phyloP scores from a whole-genome alignment of 2,113 vertebrate species.

The Protomyctophum bolini region DNA sequence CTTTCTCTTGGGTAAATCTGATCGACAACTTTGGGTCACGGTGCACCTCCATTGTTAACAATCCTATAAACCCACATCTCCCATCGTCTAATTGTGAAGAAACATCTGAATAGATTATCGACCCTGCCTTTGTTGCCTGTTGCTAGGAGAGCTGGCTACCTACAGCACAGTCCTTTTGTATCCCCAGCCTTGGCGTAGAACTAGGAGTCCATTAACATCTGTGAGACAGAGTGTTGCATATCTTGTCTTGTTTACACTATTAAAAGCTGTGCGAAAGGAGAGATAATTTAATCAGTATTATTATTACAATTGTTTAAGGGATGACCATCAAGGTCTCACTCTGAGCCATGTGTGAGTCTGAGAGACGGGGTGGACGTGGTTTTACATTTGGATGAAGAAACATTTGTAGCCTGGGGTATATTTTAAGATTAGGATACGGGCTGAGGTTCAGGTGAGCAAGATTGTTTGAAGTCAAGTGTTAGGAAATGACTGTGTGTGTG shows the following conservation, averaged over 20 bases:
- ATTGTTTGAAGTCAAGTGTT: slow-evolving; percentile 42
- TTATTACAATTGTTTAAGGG: slow-evolving; percentile 5
- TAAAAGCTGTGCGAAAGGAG: slow-evolving; percentile 41
- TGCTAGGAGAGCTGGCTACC: slow-evolving; percentile 57
- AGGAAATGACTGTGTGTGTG: slow-evolving; percentile 28
- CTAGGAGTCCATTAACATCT: slow-evolving; percentile 14
- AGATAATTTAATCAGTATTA: slow-evolving; percentile 1
- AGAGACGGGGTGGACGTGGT: slow-evolving; percentile 13
- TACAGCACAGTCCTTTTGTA: slow-evolving; percentile 13
- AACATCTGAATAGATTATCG: slow-evolving; percentile 33
- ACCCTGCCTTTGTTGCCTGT: slow-evolving; percentile 50
- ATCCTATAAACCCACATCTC: slow-evolving; percentile 27
- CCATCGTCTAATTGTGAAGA: slow-evolving; percentile 56
- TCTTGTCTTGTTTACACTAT: slow-evolving; percentile 36
- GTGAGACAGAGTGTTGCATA: slow-evolving; percentile 11
- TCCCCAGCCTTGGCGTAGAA: slow-evolving; percentile 32
- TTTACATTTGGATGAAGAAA: slow-evolving; percentile 11
- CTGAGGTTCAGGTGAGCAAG: slow-evolving; percentile 36
- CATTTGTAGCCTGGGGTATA: background rate
- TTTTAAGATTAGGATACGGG: slow-evolving; percentile 42
- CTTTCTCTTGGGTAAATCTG: too few species aligned
- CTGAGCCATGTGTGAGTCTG: slow-evolving; percentile 20
- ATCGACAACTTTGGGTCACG: too few species aligned
- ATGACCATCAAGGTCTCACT: background rate
- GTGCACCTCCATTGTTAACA: background rate